Conservation (phyloP, 2,113 vertebrate genomes). For the Corvus moneduloides region DNA sequence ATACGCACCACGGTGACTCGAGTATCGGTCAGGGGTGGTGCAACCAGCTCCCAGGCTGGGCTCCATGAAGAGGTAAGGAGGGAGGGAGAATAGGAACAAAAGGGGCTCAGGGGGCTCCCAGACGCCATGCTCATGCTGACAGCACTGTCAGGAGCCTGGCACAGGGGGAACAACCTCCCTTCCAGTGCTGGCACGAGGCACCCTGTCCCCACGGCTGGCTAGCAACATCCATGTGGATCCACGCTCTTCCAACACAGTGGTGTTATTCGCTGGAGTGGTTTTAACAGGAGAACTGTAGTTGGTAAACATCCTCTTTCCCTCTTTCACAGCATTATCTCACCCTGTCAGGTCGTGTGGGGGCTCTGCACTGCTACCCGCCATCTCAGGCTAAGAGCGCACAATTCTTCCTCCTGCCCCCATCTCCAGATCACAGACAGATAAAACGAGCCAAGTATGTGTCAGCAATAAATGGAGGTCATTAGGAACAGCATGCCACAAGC, state of each 20-base stretch:
- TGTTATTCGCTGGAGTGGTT: rapidly evolving
- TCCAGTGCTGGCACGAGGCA: rapidly evolving
- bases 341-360: rapidly evolving
- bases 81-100: neutral
- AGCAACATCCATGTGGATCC: rapidly evolving
- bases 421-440: neutral
- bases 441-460: neutral
- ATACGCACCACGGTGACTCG: rapidly evolving
- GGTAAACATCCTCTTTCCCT: too few species aligned
- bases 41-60: neutral
- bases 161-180: too few species aligned
- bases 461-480: neutral
- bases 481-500: neutral
- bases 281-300: neutral
- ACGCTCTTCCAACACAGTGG: rapidly evolving
- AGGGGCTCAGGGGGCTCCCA: neutral
- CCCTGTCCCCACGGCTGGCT: neutral
- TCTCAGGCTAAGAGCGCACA: neutral
- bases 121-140: rapidly evolving
- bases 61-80: rapidly evolving
- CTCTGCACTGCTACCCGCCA: neutral
- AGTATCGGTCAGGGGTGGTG: neutral
- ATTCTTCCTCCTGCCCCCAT: neutral
- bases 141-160: neutral
- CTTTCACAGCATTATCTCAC: neutral